Evolutionary conservation across 2,797 vertebrate species (phyloP).

Genomic region (Malurus splendens): DNA sequence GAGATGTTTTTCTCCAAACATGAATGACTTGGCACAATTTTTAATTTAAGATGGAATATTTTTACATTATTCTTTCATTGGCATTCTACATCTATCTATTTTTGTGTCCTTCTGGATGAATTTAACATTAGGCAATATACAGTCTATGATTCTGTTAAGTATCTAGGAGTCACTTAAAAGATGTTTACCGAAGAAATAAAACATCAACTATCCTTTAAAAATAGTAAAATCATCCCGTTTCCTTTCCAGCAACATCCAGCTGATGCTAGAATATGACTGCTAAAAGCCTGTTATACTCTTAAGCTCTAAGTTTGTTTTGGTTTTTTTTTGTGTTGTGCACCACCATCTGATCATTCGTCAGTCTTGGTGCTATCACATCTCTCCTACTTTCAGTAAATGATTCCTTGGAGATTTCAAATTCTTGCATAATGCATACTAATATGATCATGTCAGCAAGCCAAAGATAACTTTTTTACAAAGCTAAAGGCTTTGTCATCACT

Average conservation of each 20-base stretch:
- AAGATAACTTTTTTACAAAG: background rate
- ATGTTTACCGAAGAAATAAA: background rate
- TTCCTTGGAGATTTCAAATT: background rate
- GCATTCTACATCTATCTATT: background rate
- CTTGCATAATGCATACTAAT: background rate
- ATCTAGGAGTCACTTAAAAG: background rate
- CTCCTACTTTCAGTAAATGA: background rate
- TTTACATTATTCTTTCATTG: background rate
- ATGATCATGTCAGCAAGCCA: background rate
- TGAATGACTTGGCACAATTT: background rate
- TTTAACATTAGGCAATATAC: background rate
- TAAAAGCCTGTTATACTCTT: background rate
- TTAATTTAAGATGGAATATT: background rate
- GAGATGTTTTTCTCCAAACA: background rate
- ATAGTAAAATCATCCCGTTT: background rate
- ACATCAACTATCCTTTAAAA: background rate
- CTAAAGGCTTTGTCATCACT: background rate
- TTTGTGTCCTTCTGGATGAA: background rate
- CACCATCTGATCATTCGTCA: background rate
- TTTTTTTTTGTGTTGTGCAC: background rate
- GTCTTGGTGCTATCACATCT: background rate
- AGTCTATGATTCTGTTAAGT: background rate
- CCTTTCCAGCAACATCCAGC: background rate
- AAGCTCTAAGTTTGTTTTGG: background rate
- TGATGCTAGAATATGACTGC: background rate